phyloP scores from a whole-genome alignment of 1,140 invertebrate genomes.

The Acromyrmex charruanus region DNA sequence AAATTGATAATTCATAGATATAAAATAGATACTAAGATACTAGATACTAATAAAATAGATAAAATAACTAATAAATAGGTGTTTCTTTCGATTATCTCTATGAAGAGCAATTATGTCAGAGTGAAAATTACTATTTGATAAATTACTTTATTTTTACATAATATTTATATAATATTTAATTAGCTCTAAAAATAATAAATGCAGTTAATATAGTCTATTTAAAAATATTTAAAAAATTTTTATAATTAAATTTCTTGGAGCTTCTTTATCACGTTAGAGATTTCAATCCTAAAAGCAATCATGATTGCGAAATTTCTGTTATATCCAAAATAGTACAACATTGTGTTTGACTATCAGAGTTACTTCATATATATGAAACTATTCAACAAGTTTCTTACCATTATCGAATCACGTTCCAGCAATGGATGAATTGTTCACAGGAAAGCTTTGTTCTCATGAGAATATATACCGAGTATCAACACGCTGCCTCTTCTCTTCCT shows the following conservation, averaged over 20 bases:
- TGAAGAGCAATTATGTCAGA: neutral
- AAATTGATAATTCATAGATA: neutral
- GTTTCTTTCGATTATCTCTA: neutral
- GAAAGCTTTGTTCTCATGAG: slow-evolving; percentile 16
- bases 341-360: slow-evolving; percentile 38
- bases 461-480: slow-evolving; percentile 11
- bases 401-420: slow-evolving; percentile 29
- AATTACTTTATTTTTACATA: neutral
- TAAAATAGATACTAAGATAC: too few species aligned
- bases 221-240: neutral
- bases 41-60: neutral
- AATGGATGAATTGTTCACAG: slow-evolving; percentile 19
- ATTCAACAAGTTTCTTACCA: slow-evolving; percentile 48
- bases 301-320: neutral
- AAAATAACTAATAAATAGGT: neutral
- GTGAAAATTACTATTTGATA: neutral
- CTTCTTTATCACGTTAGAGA: neutral
- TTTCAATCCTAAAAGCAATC: neutral
- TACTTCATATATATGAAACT: slow-evolving; percentile 42
- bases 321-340: neutral
- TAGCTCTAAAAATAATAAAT: neutral
- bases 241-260: neutral
- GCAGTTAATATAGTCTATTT: neutral
- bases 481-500: neutral
- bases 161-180: neutral